Percentiles rank a stretch among this genome's conserved stretches.
Evolutionary conservation across 2,113 vertebrate genomes (phyloP).

Genomic region (Stercorarius parasiticus): DNA sequence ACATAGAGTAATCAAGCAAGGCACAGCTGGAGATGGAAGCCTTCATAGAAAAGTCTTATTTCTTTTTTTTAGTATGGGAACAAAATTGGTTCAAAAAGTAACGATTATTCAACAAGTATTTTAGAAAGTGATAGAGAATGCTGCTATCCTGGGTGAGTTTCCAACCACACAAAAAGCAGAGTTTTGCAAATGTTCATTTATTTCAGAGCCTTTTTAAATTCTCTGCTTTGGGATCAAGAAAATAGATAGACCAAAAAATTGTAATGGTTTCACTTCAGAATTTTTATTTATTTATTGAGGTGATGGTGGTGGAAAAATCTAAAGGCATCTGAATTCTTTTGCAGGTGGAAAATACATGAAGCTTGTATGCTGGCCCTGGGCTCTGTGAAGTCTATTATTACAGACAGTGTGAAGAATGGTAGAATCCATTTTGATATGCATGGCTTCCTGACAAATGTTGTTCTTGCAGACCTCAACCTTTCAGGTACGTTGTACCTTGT

Average conservation of each 20-base stretch:
- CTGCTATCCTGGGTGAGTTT: background rate
- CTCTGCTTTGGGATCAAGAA: background rate
- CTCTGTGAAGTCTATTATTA: constrained; percentile 93
- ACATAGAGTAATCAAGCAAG: background rate
- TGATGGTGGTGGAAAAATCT: background rate
- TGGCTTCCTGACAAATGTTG: constrained; percentile 91
- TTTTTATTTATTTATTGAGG: background rate
- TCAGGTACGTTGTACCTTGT: constrained; percentile 74
- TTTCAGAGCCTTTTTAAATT: background rate
- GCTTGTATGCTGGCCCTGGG: constrained; percentile 96
- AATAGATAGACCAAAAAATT: background rate
- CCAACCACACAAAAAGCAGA: background rate
- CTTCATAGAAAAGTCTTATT: background rate
- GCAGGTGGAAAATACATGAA: constrained; percentile 98
- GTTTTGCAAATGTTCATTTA: background rate
- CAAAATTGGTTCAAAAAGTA: background rate
- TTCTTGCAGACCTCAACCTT: constrained; percentile 93
- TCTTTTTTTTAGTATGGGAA: background rate
- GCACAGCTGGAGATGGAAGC: background rate
- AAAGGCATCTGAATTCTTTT: background rate
- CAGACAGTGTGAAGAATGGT: constrained; percentile 93
- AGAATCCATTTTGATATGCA: constrained; percentile 97
- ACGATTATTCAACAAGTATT: background rate
- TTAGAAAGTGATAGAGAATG: background rate
- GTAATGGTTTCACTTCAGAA: background rate